These are phyloP conservation scores for Isotomurus palustris DNA, from an alignment of 2,888 invertebrate genomes.

Conservation along the genomic window DNA sequence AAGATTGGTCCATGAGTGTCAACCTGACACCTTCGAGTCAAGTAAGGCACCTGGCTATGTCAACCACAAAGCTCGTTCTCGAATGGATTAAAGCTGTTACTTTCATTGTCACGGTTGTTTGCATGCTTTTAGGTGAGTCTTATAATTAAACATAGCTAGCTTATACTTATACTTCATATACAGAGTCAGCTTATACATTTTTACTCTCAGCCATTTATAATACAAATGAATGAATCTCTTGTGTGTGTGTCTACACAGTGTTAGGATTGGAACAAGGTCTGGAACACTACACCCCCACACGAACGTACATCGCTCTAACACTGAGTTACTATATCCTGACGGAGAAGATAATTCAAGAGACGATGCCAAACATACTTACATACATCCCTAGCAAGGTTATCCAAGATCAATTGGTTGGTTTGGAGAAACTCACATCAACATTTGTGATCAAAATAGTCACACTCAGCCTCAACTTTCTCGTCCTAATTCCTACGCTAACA, in stretches of 20 bases:
- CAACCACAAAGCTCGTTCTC: slow-evolving; percentile 71
- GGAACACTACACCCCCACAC: slow-evolving; percentile 67
- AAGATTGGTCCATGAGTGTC: slow-evolving; percentile 72
- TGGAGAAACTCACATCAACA: slow-evolving; percentile 66
- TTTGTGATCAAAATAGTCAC: slow-evolving; percentile 61
- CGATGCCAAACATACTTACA: slow-evolving; percentile 32
- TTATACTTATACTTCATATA: too few species aligned
- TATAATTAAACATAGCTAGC: too few species aligned
- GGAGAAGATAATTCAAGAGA: slow-evolving; percentile 48
- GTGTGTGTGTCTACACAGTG: slow-evolving; percentile 47
- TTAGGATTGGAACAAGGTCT: slow-evolving; percentile 70
- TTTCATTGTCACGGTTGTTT: slow-evolving; percentile 70
- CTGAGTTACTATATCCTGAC: slow-evolving; percentile 67
- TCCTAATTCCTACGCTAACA: slow-evolving; percentile 50
- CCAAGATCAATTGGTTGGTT: slow-evolving; percentile 48
- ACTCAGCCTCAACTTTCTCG: slow-evolving; percentile 56
- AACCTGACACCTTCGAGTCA: slow-evolving; percentile 67
- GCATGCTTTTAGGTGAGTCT: slow-evolving; percentile 59
- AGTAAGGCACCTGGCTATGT: slow-evolving; percentile 73
- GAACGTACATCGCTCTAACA: slow-evolving; percentile 62
- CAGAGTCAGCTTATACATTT: too few species aligned
- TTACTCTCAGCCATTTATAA: too few species aligned
- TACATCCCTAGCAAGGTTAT: slow-evolving; percentile 25
- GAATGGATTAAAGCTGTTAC: slow-evolving; percentile 79
- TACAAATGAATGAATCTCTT: background rate